A percentile compares a stretch with the other conserved stretches of the same genome.
These are phyloP conservation scores for Acleris literana DNA, from an alignment of 2,888 invertebrate species.

Conservation along the genomic window DNA sequence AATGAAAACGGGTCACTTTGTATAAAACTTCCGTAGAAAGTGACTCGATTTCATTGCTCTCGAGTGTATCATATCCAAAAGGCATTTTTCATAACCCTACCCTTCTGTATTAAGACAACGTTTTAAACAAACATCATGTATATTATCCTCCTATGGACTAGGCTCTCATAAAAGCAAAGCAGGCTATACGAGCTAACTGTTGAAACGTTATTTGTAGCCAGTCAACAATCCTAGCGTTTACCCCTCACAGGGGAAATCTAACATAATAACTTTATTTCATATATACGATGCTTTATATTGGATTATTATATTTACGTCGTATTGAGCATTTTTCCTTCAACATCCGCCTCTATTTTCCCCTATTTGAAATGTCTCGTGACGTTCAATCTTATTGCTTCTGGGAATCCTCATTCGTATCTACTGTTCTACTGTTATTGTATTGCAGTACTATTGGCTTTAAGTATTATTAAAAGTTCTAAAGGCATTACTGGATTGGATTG, in stretches of 20 bases:
- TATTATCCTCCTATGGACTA: slow-evolving; percentile 19
- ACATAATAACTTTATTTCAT: slow-evolving; percentile 33
- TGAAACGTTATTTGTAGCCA: slow-evolving; percentile 36
- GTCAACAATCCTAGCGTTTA: slow-evolving; percentile 34
- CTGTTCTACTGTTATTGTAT: not conserved
- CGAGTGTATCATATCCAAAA: too few species aligned
- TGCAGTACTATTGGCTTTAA: too few species aligned
- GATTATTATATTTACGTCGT: slow-evolving; percentile 31
- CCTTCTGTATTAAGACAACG: not conserved
- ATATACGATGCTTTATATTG: slow-evolving; percentile 29
- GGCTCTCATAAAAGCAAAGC: slow-evolving; percentile 30
- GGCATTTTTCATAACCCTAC: too few species aligned
- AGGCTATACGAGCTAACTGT: slow-evolving; percentile 32
- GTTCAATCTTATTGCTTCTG: slow-evolving; percentile 12
- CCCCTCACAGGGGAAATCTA: slow-evolving; percentile 34
- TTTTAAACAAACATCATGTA: slow-evolving; percentile 12
- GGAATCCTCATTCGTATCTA: not conserved
- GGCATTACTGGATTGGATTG: too few species aligned
- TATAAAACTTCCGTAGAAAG: too few species aligned
- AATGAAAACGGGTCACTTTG: too few species aligned
- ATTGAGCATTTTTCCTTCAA: slow-evolving; percentile 28
- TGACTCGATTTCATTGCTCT: too few species aligned
- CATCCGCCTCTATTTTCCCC: not conserved
- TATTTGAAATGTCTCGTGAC: slow-evolving; percentile 18
- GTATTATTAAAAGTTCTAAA: too few species aligned